Evolutionary conservation across 1,140 invertebrate genomes (phyloP).

Genomic region (Macrostomum lignano): DNA sequence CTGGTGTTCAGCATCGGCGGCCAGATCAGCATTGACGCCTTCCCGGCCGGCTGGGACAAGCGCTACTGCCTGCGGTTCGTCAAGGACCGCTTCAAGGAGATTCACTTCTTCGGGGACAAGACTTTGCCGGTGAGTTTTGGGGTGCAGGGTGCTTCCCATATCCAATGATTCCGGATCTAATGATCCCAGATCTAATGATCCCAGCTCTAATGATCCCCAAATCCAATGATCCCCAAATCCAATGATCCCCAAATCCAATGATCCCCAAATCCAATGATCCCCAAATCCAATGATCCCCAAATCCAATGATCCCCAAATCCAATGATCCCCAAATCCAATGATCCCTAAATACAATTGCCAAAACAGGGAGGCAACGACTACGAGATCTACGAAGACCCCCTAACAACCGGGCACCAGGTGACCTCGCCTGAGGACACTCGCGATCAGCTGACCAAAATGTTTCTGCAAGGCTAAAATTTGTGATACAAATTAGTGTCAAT

Average conservation of each 20-base stretch:
- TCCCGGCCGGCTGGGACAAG: conserved; percentile 88
- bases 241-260: too few relatives aligned
- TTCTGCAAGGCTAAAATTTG: too few relatives aligned
- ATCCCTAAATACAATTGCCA: background rate
- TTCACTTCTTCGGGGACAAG: conserved; percentile 96
- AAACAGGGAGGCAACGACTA: conserved; percentile 62
- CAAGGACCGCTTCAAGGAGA: conserved; percentile 43
- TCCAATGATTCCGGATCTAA: too few relatives aligned
- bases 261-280: too few relatives aligned
- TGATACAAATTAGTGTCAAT: too few relatives aligned
- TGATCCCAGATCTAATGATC: too few relatives aligned
- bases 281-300: too few relatives aligned
- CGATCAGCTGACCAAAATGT: conserved; percentile 37
- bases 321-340: too few relatives aligned
- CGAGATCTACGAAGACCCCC: conserved; percentile 58
- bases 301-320: too few relatives aligned
- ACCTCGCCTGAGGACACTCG: conserved; percentile 52
- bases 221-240: too few relatives aligned
- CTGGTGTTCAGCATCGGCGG: conserved; percentile 40
- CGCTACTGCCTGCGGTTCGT: conserved; percentile 60
- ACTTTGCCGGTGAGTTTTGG: conserved; percentile 37
- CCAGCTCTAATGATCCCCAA: too few relatives aligned
- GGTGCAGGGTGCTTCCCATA: too few relatives aligned
- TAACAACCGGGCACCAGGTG: conserved; percentile 61
- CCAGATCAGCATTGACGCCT: conserved; percentile 90